Evolutionary conservation across 1,140 invertebrate species (phyloP), one percentile per base, ranked within the genome.

Genomic region (Drosophila melanica): DNA sequence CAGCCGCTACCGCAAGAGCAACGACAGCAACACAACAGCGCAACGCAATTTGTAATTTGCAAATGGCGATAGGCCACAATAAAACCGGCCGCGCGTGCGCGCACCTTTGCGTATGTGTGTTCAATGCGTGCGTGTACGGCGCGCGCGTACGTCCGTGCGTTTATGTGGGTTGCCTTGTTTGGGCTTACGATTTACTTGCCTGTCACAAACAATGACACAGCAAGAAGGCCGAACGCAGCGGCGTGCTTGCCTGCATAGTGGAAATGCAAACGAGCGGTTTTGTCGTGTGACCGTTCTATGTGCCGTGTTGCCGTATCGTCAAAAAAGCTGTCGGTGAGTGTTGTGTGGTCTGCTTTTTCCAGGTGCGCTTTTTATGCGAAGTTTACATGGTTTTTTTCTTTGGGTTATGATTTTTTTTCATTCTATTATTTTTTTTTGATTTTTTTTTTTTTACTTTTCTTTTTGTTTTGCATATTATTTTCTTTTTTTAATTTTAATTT

Each of bases 11-110:
- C 78, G 60, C 78, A 45, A 51, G 33, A 23, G 42, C 68, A 78
- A 75, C 79, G 58, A 53, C 62, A 67, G n/a, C 54, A 66, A 79
- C 59, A 79, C 76, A 69, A 77, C 74, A 77, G 45, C 72, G 65
- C 67, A 54, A 8, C 76, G 35, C 27, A 55, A 37, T 27, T 55
- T 10, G 18, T 6, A 11, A 20, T 14, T 16, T 39, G 33, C 12
- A 20, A 50, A 50, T 55, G 48, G 58, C 51, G 33, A 37, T 33
- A 11, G 30, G 39, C 27, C 48, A 64, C 48, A 44, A 47, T 45
- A 51, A 39, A 27, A 30, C 3, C 20, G 30, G 50, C 33, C n/a
- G 59, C 5, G 18, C 9, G 44, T 23, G 47, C 35, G 39, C 27
- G 27, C 30, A 23, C 18, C 71, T 65, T 30, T 37, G 68, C 30